Conservation (phyloP, 2,113 vertebrate species). For the Callaeas wilsoni region DNA sequence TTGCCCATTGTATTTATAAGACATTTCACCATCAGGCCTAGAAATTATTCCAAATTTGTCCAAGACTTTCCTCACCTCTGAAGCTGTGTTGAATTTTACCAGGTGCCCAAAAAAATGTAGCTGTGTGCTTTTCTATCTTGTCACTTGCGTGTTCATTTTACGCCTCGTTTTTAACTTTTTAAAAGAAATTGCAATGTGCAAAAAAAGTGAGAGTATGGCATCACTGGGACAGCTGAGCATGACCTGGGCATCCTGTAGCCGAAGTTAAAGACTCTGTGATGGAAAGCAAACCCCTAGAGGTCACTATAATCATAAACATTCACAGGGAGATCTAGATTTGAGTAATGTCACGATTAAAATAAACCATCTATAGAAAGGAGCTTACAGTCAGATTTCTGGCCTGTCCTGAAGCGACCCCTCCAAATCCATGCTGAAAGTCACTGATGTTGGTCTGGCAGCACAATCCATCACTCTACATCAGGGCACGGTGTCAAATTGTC, state of each 20-base stretch:
- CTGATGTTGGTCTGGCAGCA: neutral
- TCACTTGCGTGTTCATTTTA: neutral
- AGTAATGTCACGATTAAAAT: neutral
- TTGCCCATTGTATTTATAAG: neutral
- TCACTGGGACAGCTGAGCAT: neutral
- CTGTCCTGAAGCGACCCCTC: neutral
- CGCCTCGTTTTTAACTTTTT: neutral
- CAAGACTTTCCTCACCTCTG: neutral
- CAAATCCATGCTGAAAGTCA: neutral
- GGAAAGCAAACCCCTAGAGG: conserved; percentile 68
- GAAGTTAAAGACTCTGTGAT: neutral
- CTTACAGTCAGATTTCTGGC: neutral
- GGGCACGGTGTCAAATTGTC: neutral
- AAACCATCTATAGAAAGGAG: neutral
- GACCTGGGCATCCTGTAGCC: neutral
- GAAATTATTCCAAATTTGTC: neutral
- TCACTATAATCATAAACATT: conserved; percentile 66
- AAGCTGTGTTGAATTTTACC: neutral
- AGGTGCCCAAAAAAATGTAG: neutral
- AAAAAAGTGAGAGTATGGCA: neutral
- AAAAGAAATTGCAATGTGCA: neutral
- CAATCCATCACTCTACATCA: neutral
- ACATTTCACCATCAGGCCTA: neutral
- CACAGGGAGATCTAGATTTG: neutral
- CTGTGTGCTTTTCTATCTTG: neutral